These are phyloP conservation scores for Coilia nasus DNA, from an alignment of 2,797 vertebrate genomes.

Conservation along the genomic window DNA sequence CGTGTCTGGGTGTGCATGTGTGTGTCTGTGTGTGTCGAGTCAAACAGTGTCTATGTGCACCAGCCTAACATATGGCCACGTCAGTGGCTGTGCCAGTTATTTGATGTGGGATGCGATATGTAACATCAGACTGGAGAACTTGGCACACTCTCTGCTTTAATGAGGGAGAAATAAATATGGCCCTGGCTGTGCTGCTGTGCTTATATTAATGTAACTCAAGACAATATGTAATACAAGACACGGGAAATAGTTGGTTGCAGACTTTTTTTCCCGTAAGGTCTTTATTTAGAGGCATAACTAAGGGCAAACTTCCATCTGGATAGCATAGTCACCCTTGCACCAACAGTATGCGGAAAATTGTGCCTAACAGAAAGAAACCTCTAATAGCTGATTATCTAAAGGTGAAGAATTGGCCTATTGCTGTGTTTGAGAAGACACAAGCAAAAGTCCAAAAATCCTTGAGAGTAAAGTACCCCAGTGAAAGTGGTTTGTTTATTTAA, in stretches of 20 bases:
- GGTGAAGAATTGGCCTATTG: not conserved
- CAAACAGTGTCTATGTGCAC: not conserved
- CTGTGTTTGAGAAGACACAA: not conserved
- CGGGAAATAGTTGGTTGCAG: not conserved
- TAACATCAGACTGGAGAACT: not conserved
- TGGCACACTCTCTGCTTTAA: not conserved
- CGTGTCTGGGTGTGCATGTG: not conserved
- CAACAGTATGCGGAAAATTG: not conserved
- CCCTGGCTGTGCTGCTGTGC: not conserved
- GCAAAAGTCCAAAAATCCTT: not conserved
- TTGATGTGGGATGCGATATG: not conserved
- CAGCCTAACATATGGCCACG: not conserved
- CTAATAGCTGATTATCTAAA: not conserved
- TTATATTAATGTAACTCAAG: not conserved
- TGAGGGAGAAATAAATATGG: conserved; percentile 3
- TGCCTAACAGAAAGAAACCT: not conserved
- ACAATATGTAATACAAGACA: not conserved
- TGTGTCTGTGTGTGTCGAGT: not conserved
- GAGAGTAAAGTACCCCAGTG: too few species aligned
- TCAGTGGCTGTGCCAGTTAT: not conserved
- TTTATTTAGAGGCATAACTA: not conserved
- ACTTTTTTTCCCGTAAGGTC: too few species aligned
- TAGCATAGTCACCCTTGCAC: not conserved
- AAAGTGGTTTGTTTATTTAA: not conserved
- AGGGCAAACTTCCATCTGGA: not conserved